Conservation (phyloP, 2,113 vertebrate genomes). For the Jaculus jaculus region DNA sequence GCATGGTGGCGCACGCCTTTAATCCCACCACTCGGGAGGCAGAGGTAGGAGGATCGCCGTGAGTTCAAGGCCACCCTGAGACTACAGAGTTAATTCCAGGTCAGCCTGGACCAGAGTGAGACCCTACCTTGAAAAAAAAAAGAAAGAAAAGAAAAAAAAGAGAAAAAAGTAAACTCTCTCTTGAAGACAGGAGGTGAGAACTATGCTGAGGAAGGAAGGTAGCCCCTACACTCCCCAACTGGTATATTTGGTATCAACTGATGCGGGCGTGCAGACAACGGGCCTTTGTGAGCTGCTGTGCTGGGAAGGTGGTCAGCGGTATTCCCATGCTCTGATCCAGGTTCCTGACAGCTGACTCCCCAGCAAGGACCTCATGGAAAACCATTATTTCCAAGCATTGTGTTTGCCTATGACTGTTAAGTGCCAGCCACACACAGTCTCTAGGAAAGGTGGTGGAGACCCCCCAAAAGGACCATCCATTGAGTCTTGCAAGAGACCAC, state of each 20-base stretch:
- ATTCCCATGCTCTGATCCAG: no score
- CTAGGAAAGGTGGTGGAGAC: neutral
- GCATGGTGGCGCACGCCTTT: no score
- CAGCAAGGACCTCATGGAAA: neutral
- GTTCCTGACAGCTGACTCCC: neutral
- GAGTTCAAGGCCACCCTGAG: no score
- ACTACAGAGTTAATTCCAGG: no score
- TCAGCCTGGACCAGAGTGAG: no score
- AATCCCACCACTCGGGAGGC: no score
- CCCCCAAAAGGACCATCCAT: neutral
- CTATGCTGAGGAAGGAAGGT: neutral
- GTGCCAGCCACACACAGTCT: neutral
- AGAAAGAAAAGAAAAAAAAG: no score
- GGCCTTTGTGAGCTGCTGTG: neutral
- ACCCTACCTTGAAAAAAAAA: no score
- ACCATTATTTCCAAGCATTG: neutral
- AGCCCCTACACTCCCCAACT: fast-evolving
- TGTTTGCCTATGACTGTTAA: fast-evolving
- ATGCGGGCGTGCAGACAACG: fast-evolving
- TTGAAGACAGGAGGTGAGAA: neutral
- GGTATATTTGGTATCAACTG: neutral
- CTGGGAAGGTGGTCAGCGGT: neutral
- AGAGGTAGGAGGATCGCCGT: no score
- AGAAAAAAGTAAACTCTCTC: neutral
- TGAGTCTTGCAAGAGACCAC: neutral